These are phyloP conservation scores for Trichonephila clavipes DNA, from an alignment of 1,140 invertebrate species.

Conservation along the genomic window DNA sequence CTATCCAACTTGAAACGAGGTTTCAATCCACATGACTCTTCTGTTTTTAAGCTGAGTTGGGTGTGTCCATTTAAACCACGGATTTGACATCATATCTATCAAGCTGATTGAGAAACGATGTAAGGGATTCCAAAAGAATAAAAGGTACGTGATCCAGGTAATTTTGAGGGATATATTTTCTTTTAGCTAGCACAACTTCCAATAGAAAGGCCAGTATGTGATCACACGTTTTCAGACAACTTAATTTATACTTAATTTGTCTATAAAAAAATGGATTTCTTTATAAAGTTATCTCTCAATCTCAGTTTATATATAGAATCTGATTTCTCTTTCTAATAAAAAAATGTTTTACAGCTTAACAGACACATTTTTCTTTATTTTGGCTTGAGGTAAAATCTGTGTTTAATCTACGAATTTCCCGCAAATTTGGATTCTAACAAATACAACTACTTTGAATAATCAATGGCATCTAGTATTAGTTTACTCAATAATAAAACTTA, in stretches of 20 bases:
- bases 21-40: constrained; percentile 7
- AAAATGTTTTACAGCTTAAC: too few relatives aligned
- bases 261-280: neutral
- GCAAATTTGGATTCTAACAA: too few relatives aligned
- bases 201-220: constrained; percentile 1
- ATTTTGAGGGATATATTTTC: constrained; percentile 57
- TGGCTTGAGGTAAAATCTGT: too few relatives aligned
- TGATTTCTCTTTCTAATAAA: neutral
- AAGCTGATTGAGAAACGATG: constrained; percentile 71
- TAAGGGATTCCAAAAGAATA: constrained; percentile 30
- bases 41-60: neutral
- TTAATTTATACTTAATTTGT: constrained; percentile 29
- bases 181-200: neutral
- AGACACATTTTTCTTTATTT: too few relatives aligned
- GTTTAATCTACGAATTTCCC: too few relatives aligned
- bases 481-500: too few relatives aligned
- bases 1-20: neutral
- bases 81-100: constrained; percentile 70
- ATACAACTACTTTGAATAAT: too few relatives aligned
- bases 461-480: too few relatives aligned
- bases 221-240: constrained; percentile 20
- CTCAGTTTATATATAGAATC: neutral
- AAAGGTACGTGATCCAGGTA: constrained; percentile 64
- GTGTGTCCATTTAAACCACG: constrained; percentile 62
- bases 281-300: neutral